Evolutionary conservation across 2,888 invertebrate genomes (phyloP).

Genomic region (Opisthograptis luteolata): DNA sequence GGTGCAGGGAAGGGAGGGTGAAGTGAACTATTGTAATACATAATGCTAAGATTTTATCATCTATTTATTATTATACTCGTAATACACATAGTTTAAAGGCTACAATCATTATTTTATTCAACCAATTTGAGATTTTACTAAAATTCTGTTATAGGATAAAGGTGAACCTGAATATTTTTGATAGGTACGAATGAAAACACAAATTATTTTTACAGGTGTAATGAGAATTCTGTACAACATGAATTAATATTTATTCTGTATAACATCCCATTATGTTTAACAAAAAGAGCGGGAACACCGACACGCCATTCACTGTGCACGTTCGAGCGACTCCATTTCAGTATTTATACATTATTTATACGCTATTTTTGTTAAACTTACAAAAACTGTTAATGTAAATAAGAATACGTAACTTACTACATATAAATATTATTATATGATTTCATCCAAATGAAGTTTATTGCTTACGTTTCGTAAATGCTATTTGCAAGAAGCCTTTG

Average conservation of each 20-base stretch:
- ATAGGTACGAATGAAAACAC: slow-evolving; percentile 33
- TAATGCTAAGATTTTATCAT: too few relatives aligned
- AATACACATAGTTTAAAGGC: too few relatives aligned
- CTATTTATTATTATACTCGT: too few relatives aligned
- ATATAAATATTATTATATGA: background rate
- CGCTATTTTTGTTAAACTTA: background rate
- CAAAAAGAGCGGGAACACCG: slow-evolving; percentile 5
- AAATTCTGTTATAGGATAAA: too few relatives aligned
- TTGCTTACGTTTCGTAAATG: background rate
- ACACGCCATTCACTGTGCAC: too few relatives aligned
- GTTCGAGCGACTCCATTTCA: background rate
- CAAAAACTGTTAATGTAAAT: background rate
- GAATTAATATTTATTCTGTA: slow-evolving; percentile 34
- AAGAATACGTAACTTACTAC: background rate
- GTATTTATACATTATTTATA: background rate
- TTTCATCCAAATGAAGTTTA: slow-evolving; percentile 1
- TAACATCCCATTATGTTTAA: slow-evolving; percentile 44
- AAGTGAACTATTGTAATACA: too few relatives aligned
- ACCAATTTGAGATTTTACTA: too few relatives aligned
- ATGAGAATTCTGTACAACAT: slow-evolving; percentile 62
- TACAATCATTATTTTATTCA: too few relatives aligned
- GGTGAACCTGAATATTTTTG: too few relatives aligned
- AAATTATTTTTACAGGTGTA: slow-evolving; percentile 42
- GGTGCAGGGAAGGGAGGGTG: too few relatives aligned
- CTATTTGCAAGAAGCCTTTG: too few relatives aligned